These are phyloP conservation scores for Dinomys branickii DNA, from an alignment of 2,113 vertebrate genomes.

Conservation along the genomic window DNA sequence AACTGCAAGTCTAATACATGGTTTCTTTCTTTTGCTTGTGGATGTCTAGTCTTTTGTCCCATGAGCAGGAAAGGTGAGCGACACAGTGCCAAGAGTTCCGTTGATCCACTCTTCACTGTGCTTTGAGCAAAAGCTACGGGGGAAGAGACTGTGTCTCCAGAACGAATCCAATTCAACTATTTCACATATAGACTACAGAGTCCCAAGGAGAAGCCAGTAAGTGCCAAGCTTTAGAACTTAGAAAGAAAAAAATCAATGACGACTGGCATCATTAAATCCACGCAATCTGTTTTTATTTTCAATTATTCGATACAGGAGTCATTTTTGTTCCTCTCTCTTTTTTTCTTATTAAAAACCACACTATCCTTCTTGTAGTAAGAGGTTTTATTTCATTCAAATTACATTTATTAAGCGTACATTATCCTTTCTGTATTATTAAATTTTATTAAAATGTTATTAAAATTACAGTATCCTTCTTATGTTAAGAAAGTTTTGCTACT, in stretches of 20 bases:
- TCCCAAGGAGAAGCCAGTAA: rapidly evolving
- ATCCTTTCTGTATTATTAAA: too few relatives aligned
- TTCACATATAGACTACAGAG: neutral
- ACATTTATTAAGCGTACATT: too few relatives aligned
- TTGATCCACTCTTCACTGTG: neutral
- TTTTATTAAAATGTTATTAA: neutral
- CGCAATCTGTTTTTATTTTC: neutral
- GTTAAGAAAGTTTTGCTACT: neutral
- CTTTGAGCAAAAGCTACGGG: neutral
- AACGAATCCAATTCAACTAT: neutral
- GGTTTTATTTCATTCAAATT: too few relatives aligned
- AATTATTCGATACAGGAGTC: neutral
- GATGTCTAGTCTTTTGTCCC: neutral
- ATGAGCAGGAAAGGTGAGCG: neutral
- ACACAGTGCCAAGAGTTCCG: neutral
- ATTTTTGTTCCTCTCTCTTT: neutral
- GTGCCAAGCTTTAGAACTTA: neutral
- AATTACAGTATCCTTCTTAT: neutral
- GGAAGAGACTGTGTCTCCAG: neutral
- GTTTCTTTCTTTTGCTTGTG: neutral
- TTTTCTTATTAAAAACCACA: neutral
- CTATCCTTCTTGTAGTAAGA: too few relatives aligned
- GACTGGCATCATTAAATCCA: neutral
- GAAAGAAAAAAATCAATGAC: neutral
- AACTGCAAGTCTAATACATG: neutral